Percentiles rank a stretch among this genome's conserved stretches.
phyloP scores from a whole-genome alignment of 2,797 vertebrate genomes.

The Pseudochromis fuscus region DNA sequence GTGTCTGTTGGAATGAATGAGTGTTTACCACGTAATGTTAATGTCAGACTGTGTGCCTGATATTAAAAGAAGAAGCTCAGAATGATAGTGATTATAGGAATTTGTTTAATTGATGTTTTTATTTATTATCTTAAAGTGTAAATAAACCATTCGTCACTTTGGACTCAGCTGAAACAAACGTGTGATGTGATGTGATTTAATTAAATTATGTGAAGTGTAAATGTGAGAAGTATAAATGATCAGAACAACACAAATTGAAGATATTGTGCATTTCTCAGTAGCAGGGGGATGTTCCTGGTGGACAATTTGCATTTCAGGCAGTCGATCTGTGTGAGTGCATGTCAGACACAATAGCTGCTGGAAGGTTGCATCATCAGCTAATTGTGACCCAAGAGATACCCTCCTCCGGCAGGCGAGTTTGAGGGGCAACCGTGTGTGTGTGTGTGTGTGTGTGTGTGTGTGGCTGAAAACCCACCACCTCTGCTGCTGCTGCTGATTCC shows the following conservation, averaged over 20 bases:
- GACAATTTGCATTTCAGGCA: conserved; percentile 29
- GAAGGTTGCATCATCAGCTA: conserved; percentile 86
- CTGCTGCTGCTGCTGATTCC: conserved; percentile 67
- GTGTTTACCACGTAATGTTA: conserved; percentile 10
- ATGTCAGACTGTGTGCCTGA: not conserved
- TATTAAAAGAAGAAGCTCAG: not conserved
- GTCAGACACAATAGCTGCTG: conserved; percentile 79
- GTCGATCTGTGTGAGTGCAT: conserved; percentile 38
- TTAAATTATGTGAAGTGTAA: no score
- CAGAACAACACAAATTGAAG: no score
- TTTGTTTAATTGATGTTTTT: not conserved
- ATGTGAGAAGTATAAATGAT: no score
- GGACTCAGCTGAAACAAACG: no score
- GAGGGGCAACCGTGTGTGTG: conserved; percentile 38
- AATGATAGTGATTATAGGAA: not conserved
- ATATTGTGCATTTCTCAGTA: no score
- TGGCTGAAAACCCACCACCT: conserved; percentile 54
- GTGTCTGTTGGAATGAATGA: not conserved
- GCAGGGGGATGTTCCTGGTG: no score
- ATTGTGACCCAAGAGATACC: conserved; percentile 85
- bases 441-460: conserved; percentile 40
- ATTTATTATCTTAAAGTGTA: not conserved
- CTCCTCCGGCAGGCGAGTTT: conserved; percentile 50
- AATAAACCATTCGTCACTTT: not conserved
- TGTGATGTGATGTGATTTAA: no score